phyloP scores from a whole-genome alignment of 2,797 vertebrate species.

The Pyrrhura leucotis region DNA sequence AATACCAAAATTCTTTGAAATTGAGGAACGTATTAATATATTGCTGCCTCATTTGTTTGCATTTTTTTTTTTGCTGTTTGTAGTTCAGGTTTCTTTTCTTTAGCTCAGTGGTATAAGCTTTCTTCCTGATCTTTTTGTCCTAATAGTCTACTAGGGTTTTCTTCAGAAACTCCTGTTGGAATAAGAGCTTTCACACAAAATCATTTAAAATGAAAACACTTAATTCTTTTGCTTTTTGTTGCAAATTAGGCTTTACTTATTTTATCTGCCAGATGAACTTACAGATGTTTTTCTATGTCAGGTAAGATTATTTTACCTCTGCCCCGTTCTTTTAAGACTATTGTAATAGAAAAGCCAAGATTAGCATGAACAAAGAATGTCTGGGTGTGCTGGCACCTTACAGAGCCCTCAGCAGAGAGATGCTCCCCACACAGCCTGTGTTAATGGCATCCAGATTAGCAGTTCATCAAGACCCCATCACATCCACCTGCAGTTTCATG shows the following conservation, averaged over 20 bases:
- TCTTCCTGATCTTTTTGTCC: not conserved
- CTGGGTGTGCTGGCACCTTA: not conserved
- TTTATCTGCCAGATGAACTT: not conserved
- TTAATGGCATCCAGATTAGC: not conserved
- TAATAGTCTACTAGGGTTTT: not conserved
- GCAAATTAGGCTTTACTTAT: not conserved
- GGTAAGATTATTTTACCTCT: not conserved
- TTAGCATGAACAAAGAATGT: not conserved
- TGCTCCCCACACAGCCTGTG: not conserved
- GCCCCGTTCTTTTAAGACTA: not conserved
- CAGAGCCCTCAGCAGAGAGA: not conserved
- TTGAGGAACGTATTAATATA: not conserved
- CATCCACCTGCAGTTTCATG: slow-evolving; percentile 37
- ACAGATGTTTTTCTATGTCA: not conserved
- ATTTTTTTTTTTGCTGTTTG: not conserved
- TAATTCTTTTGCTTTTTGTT: not conserved
- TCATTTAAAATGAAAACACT: not conserved
- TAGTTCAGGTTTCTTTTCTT: not conserved
- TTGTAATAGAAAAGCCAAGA: not conserved
- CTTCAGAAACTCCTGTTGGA: not conserved
- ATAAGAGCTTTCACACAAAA: not conserved
- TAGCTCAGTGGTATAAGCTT: not conserved
- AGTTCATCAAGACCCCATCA: not conserved
- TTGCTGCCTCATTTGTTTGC: not conserved
- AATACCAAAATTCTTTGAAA: not conserved